These are phyloP conservation scores for Heliocidaris tuberculata DNA, from an alignment of 35 echinoderm and acorn worm genomes.

Conservation along the genomic window DNA sequence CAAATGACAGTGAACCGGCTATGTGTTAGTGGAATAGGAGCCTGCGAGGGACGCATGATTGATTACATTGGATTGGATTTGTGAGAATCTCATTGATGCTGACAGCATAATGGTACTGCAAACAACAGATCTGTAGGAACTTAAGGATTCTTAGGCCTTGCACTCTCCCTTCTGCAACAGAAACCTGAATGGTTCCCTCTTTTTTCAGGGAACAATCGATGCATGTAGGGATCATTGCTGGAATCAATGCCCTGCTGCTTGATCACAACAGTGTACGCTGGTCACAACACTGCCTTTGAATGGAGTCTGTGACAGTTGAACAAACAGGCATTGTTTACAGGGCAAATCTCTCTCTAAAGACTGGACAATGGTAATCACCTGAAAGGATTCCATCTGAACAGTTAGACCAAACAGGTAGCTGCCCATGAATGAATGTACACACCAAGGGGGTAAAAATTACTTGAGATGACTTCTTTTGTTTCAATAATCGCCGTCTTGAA, in stretches of 20 bases:
- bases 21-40: not conserved
- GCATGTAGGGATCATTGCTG: constrained; percentile 24
- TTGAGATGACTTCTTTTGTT: not conserved
- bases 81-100: constrained; percentile 30
- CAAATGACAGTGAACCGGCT: not conserved
- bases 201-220: constrained; percentile 10
- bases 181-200: not conserved
- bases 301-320: constrained; percentile 4
- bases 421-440: not conserved
- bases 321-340: constrained; percentile 37
- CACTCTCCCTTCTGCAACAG: not conserved
- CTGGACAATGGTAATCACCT: not conserved
- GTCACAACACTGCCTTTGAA: not conserved
- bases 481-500: not conserved
- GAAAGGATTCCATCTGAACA: not conserved
- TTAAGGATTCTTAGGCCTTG: not conserved
- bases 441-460: not conserved
- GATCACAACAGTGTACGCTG: not conserved
- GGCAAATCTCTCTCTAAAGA: not conserved
- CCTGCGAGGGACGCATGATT: not conserved
- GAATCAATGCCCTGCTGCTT: not conserved
- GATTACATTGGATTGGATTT: constrained; percentile 6
- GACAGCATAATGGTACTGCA: constrained; percentile 5
- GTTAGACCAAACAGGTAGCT: not conserved
- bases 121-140: not conserved